A percentile compares a stretch with the other conserved stretches of the same genome.
Conservation (phyloP, 2,113 vertebrate genomes). For the Gadus macrocephalus region DNA sequence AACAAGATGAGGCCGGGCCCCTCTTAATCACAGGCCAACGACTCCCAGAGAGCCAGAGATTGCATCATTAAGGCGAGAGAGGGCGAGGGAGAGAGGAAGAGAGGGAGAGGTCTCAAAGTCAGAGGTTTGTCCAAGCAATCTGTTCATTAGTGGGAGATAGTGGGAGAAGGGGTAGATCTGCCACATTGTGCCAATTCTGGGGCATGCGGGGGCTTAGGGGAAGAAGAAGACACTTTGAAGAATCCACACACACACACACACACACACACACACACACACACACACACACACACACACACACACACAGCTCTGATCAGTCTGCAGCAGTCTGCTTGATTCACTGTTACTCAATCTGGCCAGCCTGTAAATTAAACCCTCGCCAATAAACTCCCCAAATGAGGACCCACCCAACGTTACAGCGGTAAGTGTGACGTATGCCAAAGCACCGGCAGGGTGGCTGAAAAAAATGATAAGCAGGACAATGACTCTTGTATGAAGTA, state of each 20-base stretch:
- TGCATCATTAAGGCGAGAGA: constrained; percentile 54
- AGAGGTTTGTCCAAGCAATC: constrained; percentile 17
- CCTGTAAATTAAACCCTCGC: too few relatives aligned
- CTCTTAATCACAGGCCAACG: constrained; percentile 56
- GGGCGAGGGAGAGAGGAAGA: constrained; percentile 20
- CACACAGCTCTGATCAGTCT: background rate
- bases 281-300: constrained; percentile 11
- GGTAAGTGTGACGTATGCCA: background rate
- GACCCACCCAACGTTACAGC: constrained; percentile 19
- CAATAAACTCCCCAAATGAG: background rate
- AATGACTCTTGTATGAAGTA: constrained; percentile 30
- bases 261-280: constrained; percentile 27
- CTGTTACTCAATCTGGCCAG: too few relatives aligned
- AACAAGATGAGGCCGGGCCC: constrained; percentile 49
- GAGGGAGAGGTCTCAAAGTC: constrained; percentile 30
- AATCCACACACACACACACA: background rate
- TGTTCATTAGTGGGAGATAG: constrained; percentile 46
- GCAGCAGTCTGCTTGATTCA: too few relatives aligned
- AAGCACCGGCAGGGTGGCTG: constrained; percentile 31
- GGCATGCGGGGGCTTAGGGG: background rate
- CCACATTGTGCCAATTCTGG: constrained; percentile 17
- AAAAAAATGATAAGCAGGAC: constrained; percentile 40
- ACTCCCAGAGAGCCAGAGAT: constrained; percentile 38
- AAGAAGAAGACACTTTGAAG: constrained; percentile 21
- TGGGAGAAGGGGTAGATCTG: constrained; percentile 24